phyloP scores from a whole-genome alignment of 2,888 invertebrate genomes.

The Gymnoscelis rufifasciata region DNA sequence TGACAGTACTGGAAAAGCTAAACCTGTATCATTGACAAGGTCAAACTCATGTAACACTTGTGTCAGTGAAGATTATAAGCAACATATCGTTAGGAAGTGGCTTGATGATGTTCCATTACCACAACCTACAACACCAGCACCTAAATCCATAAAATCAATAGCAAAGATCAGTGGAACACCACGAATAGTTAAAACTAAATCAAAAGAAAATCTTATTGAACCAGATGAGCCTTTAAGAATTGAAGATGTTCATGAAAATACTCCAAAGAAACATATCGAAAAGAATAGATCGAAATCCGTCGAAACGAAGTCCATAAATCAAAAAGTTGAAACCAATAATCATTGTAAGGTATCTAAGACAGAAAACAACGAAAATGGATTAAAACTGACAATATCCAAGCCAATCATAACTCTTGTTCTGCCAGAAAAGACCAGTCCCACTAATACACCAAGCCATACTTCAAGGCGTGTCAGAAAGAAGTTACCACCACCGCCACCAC shows the following conservation, averaged over 20 bases:
- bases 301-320: conserved; percentile 1
- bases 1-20: conserved; percentile 55
- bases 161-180: conserved; percentile 70
- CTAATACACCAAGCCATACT: conserved; percentile 52
- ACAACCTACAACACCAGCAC: conserved; percentile 26
- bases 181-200: conserved; percentile 51
- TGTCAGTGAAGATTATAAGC: conserved; percentile 82
- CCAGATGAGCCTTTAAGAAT: conserved; percentile 35
- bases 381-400: conserved; percentile 15
- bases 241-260: conserved; percentile 30
- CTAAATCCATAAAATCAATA: conserved; percentile 53
- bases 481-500: conserved; percentile 69
- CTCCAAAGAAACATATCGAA: conserved; percentile 27
- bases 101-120: conserved; percentile 83
- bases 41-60: conserved; percentile 79
- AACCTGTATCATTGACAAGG: conserved; percentile 54
- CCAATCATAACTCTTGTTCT: conserved; percentile 26
- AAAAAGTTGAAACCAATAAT: neutral
- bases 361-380: conserved; percentile 9
- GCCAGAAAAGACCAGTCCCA: conserved; percentile 49
- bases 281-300: conserved; percentile 16
- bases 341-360: conserved; percentile 10
- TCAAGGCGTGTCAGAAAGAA: conserved; percentile 63
- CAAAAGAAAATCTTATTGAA: conserved; percentile 37
- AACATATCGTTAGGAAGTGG: conserved; percentile 88